Base-by-base conservation (phyloP, 2,888 invertebrate genomes). In the Pedicia rivosa region DNA sequence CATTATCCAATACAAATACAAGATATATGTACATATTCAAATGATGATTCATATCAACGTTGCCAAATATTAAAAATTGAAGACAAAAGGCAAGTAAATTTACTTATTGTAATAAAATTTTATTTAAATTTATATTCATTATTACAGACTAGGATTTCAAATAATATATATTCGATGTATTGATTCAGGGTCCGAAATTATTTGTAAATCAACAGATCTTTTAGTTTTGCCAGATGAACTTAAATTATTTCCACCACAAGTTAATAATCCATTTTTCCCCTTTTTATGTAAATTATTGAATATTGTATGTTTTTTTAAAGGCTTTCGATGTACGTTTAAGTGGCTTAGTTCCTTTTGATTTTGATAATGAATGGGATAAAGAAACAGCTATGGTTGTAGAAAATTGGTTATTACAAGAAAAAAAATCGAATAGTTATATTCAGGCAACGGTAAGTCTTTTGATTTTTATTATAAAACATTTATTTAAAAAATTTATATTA, bases 11-110 rank as follows among this genome's bases (percentile, higher is more conserved):
- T 65, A 2, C 58, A 63, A 44, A 50, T 68, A 0, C 75, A 75
- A 1, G 68, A 70, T 42, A 42, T 73, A 8, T 76, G 71, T 48
- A 70, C 69, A 7, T 64, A 70, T 12, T 50, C 64, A 28, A 13
- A 67, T 64, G 20, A 61, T 50, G 59, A 56, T 41, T 59, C 60
- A 38, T 76, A 64, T 48, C 63, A 61, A 33, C 59, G 78, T 38
- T 73, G 73, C 40, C 63, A 66, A 53, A 63, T 78, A 1, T 39
- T 70, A 2, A 64, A 64, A 46, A 54, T 71, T 24, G 40, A 24
- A 24, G n/a, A 7, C 24, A 24, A 4, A 24, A 8, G n/a, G 24
- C n/a, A 7, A 7, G 24, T 10, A 24, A 7, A 24, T 24, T 10
- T 10, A 8, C n/a, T 3, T 24, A 24, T 10, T 24, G n/a, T 24